phyloP scores from a whole-genome alignment of 2,113 vertebrate genomes.

The Salvator merianae region DNA sequence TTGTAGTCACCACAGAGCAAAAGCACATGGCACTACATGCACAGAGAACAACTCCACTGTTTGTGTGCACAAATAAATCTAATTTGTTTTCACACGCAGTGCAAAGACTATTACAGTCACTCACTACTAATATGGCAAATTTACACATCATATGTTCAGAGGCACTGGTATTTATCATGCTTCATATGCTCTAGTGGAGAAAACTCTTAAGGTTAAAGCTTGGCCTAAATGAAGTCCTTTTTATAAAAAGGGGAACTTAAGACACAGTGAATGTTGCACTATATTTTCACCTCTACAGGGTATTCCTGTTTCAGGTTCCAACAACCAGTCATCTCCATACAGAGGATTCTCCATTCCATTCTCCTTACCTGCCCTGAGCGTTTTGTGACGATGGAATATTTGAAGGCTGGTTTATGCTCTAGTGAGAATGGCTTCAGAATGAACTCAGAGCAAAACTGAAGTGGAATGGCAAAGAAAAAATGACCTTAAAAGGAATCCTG shows the following conservation, averaged over 20 bases:
- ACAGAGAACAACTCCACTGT: too few relatives aligned
- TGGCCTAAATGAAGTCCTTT: background rate
- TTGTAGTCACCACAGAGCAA: background rate
- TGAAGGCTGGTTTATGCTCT: background rate
- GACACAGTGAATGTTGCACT: background rate
- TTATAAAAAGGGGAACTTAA: background rate
- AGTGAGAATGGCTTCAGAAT: conserved; percentile 27
- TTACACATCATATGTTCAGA: background rate
- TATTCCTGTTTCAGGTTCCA: background rate
- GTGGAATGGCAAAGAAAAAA: conserved; percentile 39
- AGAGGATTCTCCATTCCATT: background rate
- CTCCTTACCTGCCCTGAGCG: too few relatives aligned
- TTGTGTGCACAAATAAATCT: too few relatives aligned
- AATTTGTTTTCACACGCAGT: background rate
- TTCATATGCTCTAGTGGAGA: background rate
- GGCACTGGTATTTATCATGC: background rate
- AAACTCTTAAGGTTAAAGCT: background rate
- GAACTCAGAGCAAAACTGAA: conserved; percentile 1
- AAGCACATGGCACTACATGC: too few relatives aligned
- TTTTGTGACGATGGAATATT: background rate
- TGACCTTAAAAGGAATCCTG: conserved; percentile 36
- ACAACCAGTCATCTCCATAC: background rate
- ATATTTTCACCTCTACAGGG: too few relatives aligned
- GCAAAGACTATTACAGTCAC: background rate
- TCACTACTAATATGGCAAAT: background rate